Evolutionary conservation across 2,888 invertebrate genomes (phyloP).

Genomic region (Oegoconia quadripuncta): DNA sequence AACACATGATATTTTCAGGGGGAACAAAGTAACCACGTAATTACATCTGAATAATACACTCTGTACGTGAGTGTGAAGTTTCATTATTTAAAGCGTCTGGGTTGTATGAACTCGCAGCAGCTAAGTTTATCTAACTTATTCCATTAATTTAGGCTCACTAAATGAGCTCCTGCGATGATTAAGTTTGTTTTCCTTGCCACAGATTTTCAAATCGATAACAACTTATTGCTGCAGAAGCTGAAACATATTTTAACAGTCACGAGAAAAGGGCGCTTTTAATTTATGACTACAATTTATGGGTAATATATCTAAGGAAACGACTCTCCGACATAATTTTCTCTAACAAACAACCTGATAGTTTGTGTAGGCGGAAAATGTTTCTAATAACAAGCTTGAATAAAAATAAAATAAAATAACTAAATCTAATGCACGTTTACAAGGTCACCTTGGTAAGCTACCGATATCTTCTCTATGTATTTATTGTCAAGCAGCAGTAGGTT

Average conservation of each 20-base stretch:
- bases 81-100: constrained; percentile 19
- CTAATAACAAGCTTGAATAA: no score
- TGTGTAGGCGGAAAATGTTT: neutral
- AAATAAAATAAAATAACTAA: no score
- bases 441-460: no score
- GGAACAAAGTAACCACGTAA: constrained; percentile 10
- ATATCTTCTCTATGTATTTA: no score
- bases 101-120: constrained; percentile 21
- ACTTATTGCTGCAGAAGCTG: constrained; percentile 17
- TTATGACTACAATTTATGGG: constrained; percentile 11
- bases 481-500: no score
- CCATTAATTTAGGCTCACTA: constrained; percentile 43
- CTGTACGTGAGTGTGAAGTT: constrained; percentile 22
- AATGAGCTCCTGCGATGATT: constrained; percentile 39
- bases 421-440: no score
- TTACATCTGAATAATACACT: constrained; percentile 21
- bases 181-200: constrained; percentile 33
- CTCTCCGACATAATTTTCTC: constrained; percentile 6
- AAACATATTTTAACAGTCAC: constrained; percentile 13
- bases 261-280: constrained; percentile 11
- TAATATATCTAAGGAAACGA: constrained; percentile 6
- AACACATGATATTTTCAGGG: constrained; percentile 1
- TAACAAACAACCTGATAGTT: constrained; percentile 1
- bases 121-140: constrained; percentile 37
- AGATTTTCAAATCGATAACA: constrained; percentile 25